Evolutionary conservation across 2,113 vertebrate species (phyloP), one percentile per base, ranked within the genome.

Genomic region (Hemichromis elongatus): DNA sequence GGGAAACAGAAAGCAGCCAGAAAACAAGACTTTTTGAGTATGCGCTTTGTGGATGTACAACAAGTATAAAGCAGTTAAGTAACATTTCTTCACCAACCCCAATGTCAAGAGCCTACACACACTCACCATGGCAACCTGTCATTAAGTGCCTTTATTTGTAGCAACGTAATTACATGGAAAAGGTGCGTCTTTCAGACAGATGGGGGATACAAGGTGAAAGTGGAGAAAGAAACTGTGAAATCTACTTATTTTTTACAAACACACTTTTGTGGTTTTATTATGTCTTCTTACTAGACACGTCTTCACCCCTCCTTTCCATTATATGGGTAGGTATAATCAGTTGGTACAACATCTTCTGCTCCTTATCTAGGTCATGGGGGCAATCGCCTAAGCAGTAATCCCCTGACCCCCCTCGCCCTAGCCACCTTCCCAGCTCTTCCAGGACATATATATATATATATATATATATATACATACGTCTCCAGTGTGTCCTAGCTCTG

Each of bases 51-150:
- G 26, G 82, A 47, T 77, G 84, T 87, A 82, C 45, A 50, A 81
- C 66, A 83, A 86, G 42, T 86, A 77, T 42, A 81, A 86, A 47
- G 79, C 84, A 52, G 82, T 88, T 90, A 80, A 78, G 73, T 83
- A 83, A 89, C 84, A 82, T 86, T 68, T 40, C 85, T 61, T 56
- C 7, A 30, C 73, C 61, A 66, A 75, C 68, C 42, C 42, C 24
- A 50, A 1, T 30, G 68, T 28, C 68, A 50, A 42, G 3, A 81
- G 88, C 18, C 45, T 75, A 86, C 66, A 85, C 88, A 63, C 79
- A 2, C 87, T 94, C 86, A 84, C 93, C 80, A 81, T 93, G 88
- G 90, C 90, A 93, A 95, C 92, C 8, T 59, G 83, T 79, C 68
- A 90, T 91, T 92, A 91, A 91, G 85, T 45, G 80, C 87, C 86